These are phyloP conservation scores for Champsocephalus esox DNA, from an alignment of 2,797 vertebrate genomes.

Conservation along the genomic window DNA sequence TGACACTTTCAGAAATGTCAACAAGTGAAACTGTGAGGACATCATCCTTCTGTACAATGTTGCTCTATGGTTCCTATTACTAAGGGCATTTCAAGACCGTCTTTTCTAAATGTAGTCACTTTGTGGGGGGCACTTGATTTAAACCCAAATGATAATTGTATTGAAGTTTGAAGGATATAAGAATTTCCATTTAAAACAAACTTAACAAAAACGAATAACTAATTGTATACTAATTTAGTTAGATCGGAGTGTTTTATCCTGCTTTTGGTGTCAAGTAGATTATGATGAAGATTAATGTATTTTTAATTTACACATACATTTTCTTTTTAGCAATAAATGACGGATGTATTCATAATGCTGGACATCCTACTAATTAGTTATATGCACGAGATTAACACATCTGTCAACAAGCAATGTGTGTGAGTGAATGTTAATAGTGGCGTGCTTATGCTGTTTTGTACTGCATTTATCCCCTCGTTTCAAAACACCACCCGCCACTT, in stretches of 20 bases:
- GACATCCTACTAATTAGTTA: constrained; percentile 55
- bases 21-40: neutral
- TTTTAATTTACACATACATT: constrained; percentile 4
- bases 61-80: neutral
- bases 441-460: constrained; percentile 45
- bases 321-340: constrained; percentile 33
- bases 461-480: constrained; percentile 53
- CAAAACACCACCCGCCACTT: constrained; percentile 56
- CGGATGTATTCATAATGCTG: constrained; percentile 26
- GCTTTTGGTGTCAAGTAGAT: constrained; percentile 7
- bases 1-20: neutral
- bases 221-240: neutral
- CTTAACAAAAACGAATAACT: neutral
- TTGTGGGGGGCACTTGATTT: neutral
- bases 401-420: constrained; percentile 24
- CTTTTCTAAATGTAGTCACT: neutral
- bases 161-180: neutral
- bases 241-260: constrained; percentile 14
- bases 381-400: constrained; percentile 52
- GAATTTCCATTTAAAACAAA: neutral
- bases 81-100: neutral
- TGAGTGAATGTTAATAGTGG: constrained; percentile 38
- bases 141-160: neutral
- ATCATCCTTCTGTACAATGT: neutral
- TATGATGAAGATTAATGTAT: constrained; percentile 7